Percentiles rank a stretch among this genome's conserved stretches.
These are phyloP conservation scores for Aleiodes sp. DNA, from an alignment of 1,140 invertebrate species.

Conservation along the genomic window DNA sequence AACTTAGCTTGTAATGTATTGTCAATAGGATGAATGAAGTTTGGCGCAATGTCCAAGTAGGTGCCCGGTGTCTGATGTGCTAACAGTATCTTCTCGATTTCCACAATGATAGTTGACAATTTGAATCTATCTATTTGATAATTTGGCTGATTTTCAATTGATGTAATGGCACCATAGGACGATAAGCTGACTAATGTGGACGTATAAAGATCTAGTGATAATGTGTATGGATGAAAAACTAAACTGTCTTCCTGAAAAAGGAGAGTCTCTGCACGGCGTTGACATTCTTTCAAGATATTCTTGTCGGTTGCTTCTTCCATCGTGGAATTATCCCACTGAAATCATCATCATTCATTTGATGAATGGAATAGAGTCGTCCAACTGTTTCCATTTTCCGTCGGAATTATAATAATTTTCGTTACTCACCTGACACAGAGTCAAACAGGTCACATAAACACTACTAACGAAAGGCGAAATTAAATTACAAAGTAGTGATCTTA, in stretches of 20 bases:
- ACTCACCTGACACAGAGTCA: conserved; percentile 59
- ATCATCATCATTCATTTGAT: conserved; percentile 26
- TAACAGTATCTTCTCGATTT: conserved; percentile 47
- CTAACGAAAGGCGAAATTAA: conserved; percentile 65
- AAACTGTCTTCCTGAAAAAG: conserved; percentile 43
- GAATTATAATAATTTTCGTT: too few species aligned
- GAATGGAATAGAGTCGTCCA: too few species aligned
- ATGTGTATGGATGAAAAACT: conserved; percentile 56
- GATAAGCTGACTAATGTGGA: conserved; percentile 53
- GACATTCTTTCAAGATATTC: conserved; percentile 51
- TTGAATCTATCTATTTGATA: conserved; percentile 47
- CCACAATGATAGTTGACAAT: conserved; percentile 40
- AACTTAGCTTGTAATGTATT: conserved; percentile 56
- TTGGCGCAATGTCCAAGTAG: conserved; percentile 47
- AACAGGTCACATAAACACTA: conserved; percentile 59
- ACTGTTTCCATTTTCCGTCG: too few species aligned
- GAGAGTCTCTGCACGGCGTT: conserved; percentile 52
- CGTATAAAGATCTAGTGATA: conserved; percentile 58
- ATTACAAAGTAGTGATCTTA: conserved; percentile 63
- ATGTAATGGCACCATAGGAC: conserved; percentile 43
- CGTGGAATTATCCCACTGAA: conserved; percentile 53
- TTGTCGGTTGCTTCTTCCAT: conserved; percentile 43
- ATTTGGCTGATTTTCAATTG: conserved; percentile 31
- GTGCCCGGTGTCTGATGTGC: conserved; percentile 43
- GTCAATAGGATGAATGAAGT: conserved; percentile 38